These are phyloP conservation scores for Chrysolina oricalcia DNA, from an alignment of 2,888 invertebrate genomes.

Conservation along the genomic window DNA sequence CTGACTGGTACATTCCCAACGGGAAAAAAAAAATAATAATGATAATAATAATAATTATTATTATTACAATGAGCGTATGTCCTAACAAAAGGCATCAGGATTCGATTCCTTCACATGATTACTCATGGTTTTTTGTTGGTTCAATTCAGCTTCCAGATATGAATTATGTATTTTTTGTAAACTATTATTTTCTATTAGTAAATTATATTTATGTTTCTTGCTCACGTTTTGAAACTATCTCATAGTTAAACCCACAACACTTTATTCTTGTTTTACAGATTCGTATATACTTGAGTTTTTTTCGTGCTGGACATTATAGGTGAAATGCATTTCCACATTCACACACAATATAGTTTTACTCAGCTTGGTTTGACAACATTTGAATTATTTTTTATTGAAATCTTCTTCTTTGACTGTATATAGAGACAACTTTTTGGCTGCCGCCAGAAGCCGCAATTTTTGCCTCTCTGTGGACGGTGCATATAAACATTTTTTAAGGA, in stretches of 20 bases:
- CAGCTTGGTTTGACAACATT: constrained; percentile 14
- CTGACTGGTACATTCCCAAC: too few species aligned
- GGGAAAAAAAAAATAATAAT: too few species aligned
- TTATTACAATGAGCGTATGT: too few species aligned
- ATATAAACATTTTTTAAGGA: too few species aligned
- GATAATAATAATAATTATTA: too few species aligned
- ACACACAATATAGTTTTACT: constrained; percentile 14
- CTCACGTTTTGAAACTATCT: too few species aligned
- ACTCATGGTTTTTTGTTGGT: too few species aligned
- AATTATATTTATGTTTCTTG: too few species aligned
- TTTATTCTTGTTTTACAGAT: constrained; percentile 21
- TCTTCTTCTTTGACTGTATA: not conserved
- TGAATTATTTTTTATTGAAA: not conserved
- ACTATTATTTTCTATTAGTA: not conserved
- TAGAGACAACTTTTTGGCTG: not conserved
- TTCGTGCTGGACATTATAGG: constrained; percentile 2
- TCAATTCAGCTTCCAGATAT: constrained; percentile 2
- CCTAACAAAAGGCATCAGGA: too few species aligned
- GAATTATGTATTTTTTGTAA: not conserved
- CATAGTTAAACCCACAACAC: not conserved
- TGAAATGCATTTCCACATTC: constrained; percentile 20
- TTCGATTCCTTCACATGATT: too few species aligned
- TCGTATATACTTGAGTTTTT: constrained; percentile 22
- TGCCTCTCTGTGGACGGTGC: too few species aligned
- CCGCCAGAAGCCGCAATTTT: constrained; percentile 11